Evolutionary conservation across 2,113 vertebrate genomes (phyloP).

Genomic region (Mandrillus leucophaeus): DNA sequence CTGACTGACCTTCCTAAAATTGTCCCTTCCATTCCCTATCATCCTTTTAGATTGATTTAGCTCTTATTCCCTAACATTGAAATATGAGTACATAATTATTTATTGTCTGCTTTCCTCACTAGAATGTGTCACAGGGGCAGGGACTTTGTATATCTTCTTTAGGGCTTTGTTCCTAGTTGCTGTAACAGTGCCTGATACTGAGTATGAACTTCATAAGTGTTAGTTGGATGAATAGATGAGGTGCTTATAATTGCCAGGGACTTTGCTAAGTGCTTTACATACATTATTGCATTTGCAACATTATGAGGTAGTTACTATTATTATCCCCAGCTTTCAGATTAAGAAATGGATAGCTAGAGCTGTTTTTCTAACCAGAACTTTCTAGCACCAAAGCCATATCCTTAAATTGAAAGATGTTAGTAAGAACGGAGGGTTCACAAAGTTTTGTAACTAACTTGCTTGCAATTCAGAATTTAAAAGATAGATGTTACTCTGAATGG

Average conservation of each 20-base stretch:
- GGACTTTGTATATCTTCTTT: background rate
- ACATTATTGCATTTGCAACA: background rate
- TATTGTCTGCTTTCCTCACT: background rate
- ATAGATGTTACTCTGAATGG: background rate
- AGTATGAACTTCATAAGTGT: background rate
- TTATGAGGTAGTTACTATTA: background rate
- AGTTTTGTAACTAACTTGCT: background rate
- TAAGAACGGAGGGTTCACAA: background rate
- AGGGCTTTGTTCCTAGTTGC: background rate
- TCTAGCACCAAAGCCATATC: background rate
- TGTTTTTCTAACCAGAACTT: background rate
- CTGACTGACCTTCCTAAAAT: background rate
- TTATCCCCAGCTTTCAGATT: background rate
- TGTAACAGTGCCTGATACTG: background rate
- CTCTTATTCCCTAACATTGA: background rate
- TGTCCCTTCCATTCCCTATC: background rate
- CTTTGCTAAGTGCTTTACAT: background rate
- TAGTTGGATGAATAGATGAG: constrained; percentile 7
- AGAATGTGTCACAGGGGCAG: background rate
- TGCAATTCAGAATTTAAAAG: background rate
- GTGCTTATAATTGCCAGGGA: background rate
- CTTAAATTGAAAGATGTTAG: constrained; percentile 2
- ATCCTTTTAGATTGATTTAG: background rate
- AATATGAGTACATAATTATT: background rate
- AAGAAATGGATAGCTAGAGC: background rate